Base-by-base conservation (phyloP, 2,113 vertebrate genomes). In the Cathartes aura region DNA sequence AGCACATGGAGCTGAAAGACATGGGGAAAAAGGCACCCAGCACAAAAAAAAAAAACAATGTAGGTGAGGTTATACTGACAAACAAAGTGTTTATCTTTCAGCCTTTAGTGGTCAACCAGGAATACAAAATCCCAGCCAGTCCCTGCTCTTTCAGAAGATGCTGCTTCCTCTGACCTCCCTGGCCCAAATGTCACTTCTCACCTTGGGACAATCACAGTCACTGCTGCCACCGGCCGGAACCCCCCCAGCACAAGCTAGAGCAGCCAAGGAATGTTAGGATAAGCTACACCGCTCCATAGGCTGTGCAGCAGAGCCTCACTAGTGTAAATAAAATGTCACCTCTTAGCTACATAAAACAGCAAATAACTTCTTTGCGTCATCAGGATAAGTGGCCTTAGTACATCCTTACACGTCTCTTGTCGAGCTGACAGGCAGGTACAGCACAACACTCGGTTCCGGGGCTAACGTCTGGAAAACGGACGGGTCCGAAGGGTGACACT, bases 401-500 rank as follows among this genome's bases (percentile, higher is more conserved):
- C 17, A 11, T 19, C 18, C 48, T 42, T 42, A 13, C 19, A 15
- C 5, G 6, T 5, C 21, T 26, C 16, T 17, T 4, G 12, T 6
- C 5, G 5, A 56, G 24, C 36, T 48, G 68, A n/a, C 11, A 6
- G 12, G 29, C 36, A 29, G 24, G 32, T 12, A 36, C 18, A 58
- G 58, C 47, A 21, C 26, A 42, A 4, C 4, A 2, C 6, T 15
- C 5, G 4, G 23, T 13, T 62, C n/a, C 58, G 26, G 40, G 62
- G 21, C 47, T 13, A 29, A 64, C 3, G 2, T 5, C 45, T 52
- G 53, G 43, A 1, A 24, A 73, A 50, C 1, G 1, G 5, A 11
- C 0, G 4, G 1, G 7, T 42, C 47, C 5, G 2, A 8, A 16
- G 5, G 18, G 16, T 4, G 19, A 50, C 14, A 1, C 36, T 3